Base-by-base conservation (phyloP, 2,797 vertebrate species). In the Pelobates cultripes region DNA sequence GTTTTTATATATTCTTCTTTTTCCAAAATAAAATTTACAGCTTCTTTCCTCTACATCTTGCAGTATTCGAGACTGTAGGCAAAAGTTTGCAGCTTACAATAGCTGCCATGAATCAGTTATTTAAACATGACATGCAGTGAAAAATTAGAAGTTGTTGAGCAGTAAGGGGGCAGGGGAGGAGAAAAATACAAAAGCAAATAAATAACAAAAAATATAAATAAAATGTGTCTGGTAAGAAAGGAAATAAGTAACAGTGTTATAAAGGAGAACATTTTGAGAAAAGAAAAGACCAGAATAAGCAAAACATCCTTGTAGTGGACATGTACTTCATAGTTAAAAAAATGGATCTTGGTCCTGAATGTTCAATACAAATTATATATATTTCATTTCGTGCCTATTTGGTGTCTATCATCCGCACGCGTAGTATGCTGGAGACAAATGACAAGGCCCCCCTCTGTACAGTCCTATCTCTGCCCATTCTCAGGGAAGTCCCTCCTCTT, bases 91-190 rank as follows among this genome's bases (percentile, higher is more conserved):
- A 57, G 73, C 9, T 17, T 42, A 80, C 77, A 84, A 80, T 79
- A 84, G 68, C 74, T 75, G 82, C 43, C 45, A 75, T 79, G 77
- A 83, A 79, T 83, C 77, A 84, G 73, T 67, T 80, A 84, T 70
- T 84, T 84, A 75, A 76, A 76, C 61, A 76, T 79, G 82, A 79
- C 73, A 84, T 44, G 12, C 44, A 79, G 68, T 28, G 28, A 80
- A 76, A 84, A 72, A 71, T 75, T 67, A 78, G 71, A 40, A 41
- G 44, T 55, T 75, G 55, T 70, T n/a, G 28, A 60, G 61, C 9
- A 43, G 55, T 63, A 17, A 43, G 60, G 64, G 60, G 45, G 45
- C 12, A 14, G 69, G 43, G 17, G 64, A 70, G 3, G 55, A 74
- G 64, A 43, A 57, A 44, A 68, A 63, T 70, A 41, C 44, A 72